Percentiles rank a stretch among this genome's conserved stretches.
Conservation (phyloP, 2,113 vertebrate species). For the Pseudolaguvia tuberculata region DNA sequence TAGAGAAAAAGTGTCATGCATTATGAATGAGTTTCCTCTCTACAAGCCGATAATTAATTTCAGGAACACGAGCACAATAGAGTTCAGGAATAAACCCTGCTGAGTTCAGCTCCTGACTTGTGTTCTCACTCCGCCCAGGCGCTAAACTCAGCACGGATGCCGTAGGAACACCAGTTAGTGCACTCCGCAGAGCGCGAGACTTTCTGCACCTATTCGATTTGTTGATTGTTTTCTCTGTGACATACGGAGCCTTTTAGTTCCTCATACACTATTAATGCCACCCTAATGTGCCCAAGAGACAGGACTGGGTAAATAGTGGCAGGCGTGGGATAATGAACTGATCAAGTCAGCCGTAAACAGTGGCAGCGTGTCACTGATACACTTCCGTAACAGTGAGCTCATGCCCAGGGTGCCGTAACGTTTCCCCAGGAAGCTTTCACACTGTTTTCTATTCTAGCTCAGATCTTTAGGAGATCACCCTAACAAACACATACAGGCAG, state of each 20-base stretch:
- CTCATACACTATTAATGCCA: constrained; percentile 20
- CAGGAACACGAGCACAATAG: constrained; percentile 36
- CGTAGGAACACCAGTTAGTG: background rate
- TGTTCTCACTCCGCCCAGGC: constrained; percentile 33
- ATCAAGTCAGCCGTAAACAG: constrained; percentile 27
- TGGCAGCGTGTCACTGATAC: constrained; percentile 16
- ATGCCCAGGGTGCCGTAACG: constrained; percentile 28
- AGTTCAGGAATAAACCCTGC: constrained; percentile 47
- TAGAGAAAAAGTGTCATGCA: constrained; percentile 30
- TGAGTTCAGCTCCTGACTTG: constrained; percentile 52
- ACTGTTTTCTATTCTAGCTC: constrained; percentile 23
- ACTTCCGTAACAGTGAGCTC: constrained; percentile 9
- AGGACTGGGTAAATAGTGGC: background rate
- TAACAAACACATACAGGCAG: constrained; percentile 28
- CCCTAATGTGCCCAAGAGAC: constrained; percentile 16
- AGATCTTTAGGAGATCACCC: background rate
- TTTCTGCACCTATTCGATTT: background rate
- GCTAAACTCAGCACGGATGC: constrained; percentile 5
- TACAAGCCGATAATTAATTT: constrained; percentile 42
- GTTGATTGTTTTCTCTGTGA: constrained; percentile 17
- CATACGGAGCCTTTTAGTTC: constrained; percentile 29
- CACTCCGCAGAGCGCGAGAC: background rate
- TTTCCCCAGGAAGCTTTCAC: constrained; percentile 39
- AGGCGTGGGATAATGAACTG: constrained; percentile 10
- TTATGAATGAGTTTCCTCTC: constrained; percentile 46